Evolutionary conservation across 1,140 invertebrate species (phyloP).

Genomic region (Diabrotica virgifera): DNA sequence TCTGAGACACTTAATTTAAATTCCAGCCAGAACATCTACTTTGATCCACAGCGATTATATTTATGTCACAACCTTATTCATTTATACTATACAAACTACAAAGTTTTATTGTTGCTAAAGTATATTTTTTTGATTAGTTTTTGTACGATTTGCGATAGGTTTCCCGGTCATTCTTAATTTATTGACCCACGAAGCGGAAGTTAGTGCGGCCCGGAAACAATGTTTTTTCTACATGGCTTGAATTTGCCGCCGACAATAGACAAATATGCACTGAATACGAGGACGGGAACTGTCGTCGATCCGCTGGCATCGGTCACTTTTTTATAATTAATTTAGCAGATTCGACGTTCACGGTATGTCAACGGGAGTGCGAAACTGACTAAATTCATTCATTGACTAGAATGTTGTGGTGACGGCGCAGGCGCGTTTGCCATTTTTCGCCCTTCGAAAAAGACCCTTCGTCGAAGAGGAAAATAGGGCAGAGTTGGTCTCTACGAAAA

Average conservation of each 20-base stretch:
- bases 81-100: not conserved
- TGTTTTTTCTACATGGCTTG: not conserved
- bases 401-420: conserved; percentile 15
- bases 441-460: conserved; percentile 9
- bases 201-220: not conserved
- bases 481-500: not conserved
- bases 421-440: conserved; percentile 12
- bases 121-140: not conserved
- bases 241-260: not conserved
- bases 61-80: not conserved
- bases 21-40: not conserved
- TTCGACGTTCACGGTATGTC: not conserved
- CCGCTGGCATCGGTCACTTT: conserved; percentile 7
- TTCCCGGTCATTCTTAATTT: conserved; percentile 8
- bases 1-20: no score
- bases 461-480: conserved; percentile 1
- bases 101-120: not conserved
- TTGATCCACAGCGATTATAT: not conserved
- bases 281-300: not conserved
- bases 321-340: conserved; percentile 2
- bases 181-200: conserved; percentile 9
- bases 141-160: not conserved
- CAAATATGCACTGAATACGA: not conserved
- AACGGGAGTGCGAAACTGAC: conserved; percentile 21
- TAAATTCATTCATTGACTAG: conserved; percentile 32